Evolutionary conservation across 2,888 invertebrate genomes (phyloP).

Genomic region (Lypha dubia): DNA sequence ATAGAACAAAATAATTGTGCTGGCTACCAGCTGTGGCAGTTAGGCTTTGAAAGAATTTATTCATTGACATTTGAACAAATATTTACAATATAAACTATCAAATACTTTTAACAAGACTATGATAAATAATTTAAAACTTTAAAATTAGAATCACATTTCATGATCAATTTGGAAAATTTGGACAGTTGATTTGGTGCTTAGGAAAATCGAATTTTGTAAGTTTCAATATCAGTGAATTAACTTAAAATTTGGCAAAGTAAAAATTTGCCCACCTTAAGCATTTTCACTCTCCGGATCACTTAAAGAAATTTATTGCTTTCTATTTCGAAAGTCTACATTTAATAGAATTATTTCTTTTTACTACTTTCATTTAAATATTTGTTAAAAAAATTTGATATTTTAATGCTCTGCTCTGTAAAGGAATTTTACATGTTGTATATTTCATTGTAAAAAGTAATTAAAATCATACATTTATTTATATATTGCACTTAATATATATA

Average conservation of each 20-base stretch:
- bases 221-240: no score
- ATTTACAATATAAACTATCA: background rate
- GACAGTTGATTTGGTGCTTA: no score
- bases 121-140: background rate
- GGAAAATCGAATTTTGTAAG: no score
- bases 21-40: conserved; percentile 7
- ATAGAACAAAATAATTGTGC: conserved; percentile 46
- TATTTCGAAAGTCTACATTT: no score
- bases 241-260: no score
- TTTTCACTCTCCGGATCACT: no score
- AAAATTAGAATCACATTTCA: no score
- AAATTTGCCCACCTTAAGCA: no score
- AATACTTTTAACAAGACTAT: background rate
- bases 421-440: conserved; percentile 38
- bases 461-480: conserved; percentile 31
- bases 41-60: conserved; percentile 29
- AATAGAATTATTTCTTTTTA: background rate
- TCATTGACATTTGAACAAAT: background rate
- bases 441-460: conserved; percentile 56
- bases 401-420: background rate
- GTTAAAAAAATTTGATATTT: background rate
- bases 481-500: background rate
- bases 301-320: no score
- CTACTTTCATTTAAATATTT: background rate
- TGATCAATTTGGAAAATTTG: no score